Conservation (phyloP, 30 jellyfish, hydroid and myxozoan genomes). For the Phacellophora camtschatica region DNA sequence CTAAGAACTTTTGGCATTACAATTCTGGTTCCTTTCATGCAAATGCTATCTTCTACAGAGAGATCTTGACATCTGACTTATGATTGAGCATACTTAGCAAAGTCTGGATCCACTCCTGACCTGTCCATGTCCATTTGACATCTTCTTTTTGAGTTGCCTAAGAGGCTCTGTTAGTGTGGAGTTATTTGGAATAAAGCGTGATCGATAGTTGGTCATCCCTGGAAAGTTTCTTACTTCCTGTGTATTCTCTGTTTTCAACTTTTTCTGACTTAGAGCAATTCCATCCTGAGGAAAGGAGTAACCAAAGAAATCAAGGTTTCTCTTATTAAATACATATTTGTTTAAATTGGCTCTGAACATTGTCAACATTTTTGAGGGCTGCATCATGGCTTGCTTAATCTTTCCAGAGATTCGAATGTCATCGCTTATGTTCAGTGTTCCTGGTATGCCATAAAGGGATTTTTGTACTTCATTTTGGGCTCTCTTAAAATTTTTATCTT, state of each 20-base stretch:
- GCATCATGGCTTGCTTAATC: not conserved
- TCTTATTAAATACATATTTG: not conserved
- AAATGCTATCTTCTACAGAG: not conserved
- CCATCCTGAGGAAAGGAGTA: not conserved
- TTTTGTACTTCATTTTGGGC: conserved; percentile 1
- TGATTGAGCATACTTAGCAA: no score
- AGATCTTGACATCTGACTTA: no score
- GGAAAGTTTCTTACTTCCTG: not conserved
- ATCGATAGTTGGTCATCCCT: conserved; percentile 17
- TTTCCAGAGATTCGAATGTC: not conserved
- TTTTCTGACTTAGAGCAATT: not conserved
- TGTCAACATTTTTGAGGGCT: not conserved
- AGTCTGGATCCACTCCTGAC: not conserved
- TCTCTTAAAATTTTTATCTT: not conserved
- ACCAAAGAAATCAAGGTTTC: not conserved
- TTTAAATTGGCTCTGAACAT: not conserved
- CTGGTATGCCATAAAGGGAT: not conserved
- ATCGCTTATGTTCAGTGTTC: conserved; percentile 17
- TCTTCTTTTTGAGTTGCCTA: conserved; percentile 1
- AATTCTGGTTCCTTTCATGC: not conserved
- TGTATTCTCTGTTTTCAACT: not conserved
- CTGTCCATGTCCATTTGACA: conserved; percentile 19
- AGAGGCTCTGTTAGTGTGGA: conserved; percentile 23
- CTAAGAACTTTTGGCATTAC: not conserved
- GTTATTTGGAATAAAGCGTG: conserved; percentile 5